Base-by-base conservation (phyloP, 2,113 vertebrate genomes). In the Alces alces region DNA sequence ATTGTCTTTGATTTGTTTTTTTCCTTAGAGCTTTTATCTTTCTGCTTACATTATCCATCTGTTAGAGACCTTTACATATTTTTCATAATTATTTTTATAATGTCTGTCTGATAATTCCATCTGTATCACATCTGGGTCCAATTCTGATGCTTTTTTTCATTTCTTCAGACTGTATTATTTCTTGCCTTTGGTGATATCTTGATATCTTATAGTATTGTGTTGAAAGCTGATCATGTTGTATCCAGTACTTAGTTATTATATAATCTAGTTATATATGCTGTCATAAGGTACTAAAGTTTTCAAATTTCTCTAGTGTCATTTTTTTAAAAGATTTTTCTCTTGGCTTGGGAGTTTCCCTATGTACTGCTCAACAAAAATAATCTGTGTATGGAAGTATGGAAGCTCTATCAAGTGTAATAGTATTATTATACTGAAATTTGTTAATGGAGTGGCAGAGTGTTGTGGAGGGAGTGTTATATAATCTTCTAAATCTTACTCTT, bases 381-480 rank as follows among this genome's bases (percentile, higher is more conserved):
- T 25, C 5, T 52, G 5, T 84, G 12, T 39, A 39, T 73, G n/a
- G n/a, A 73, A 39, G 6, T 47, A 16, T 64, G 30, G 30, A 23
- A 64, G 19, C 7, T 33, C 1, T n/a, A 36, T 55, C 25, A 23
- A 8, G 8, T 57, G 0, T 70, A 86, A 45, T 30, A 36, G 27
- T 16, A 4, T 30, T 15, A 50, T 19, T 16, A 52, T 30, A 39
- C 33, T 80, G 58, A 85, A 28, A 30, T 73, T 43, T n/a, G 16
- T 28, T 50, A 5, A 39, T 64, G 11, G 3, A 2, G 5, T n/a
- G 36, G 5, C 15, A 82, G 8, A 27, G 2, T 25, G 7, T 7
- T n/a, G 17, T 9, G 36, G 30, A n/a, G 17, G 30, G 5, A 33
- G 1, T 47, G 12, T 45, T 78, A 10, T 19, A 7, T 52, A 47